These are phyloP conservation scores for Siniperca chuatsi DNA, from an alignment of 2,113 vertebrate species.

Conservation along the genomic window DNA sequence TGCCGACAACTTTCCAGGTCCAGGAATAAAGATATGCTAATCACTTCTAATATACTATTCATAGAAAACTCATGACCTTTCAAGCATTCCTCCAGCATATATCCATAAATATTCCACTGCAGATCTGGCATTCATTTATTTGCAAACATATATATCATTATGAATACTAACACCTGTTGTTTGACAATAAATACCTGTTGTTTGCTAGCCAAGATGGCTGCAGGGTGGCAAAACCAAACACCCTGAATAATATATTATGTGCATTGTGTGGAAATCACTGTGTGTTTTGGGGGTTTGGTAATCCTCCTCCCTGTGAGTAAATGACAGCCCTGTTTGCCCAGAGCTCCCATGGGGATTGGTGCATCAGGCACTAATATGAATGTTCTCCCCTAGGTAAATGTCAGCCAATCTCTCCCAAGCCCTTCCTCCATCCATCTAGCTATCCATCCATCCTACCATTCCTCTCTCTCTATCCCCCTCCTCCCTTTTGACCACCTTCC, in stretches of 20 bases:
- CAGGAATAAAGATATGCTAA: constrained; percentile 45
- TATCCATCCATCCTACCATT: constrained; percentile 13
- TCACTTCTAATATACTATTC: constrained; percentile 42
- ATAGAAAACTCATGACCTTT: constrained; percentile 56
- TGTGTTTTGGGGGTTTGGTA: constrained; percentile 72
- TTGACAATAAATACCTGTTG: constrained; percentile 54
- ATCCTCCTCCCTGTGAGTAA: constrained; percentile 79
- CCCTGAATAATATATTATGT: constrained; percentile 77
- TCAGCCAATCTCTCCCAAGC: constrained; percentile 78
- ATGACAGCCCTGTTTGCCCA: constrained; percentile 84
- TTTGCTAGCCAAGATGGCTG: constrained; percentile 58
- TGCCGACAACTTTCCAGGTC: not conserved
- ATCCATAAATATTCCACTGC: constrained; percentile 18
- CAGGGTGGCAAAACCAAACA: constrained; percentile 63
- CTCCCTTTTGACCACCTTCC: constrained; percentile 1
- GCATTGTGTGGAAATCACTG: constrained; percentile 62
- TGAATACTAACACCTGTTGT: constrained; percentile 61
- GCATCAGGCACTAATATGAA: constrained; percentile 77
- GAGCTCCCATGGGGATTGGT: constrained; percentile 63
- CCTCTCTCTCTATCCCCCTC: not conserved
- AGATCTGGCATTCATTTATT: constrained; percentile 36
- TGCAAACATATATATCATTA: constrained; percentile 52
- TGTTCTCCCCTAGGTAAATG: constrained; percentile 83
- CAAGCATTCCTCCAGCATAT: constrained; percentile 6
- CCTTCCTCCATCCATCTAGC: constrained; percentile 40